Percentiles rank a stretch among this genome's conserved stretches.
phyloP scores from a whole-genome alignment of 2,113 vertebrate species.

The Chionodraco myersi region DNA sequence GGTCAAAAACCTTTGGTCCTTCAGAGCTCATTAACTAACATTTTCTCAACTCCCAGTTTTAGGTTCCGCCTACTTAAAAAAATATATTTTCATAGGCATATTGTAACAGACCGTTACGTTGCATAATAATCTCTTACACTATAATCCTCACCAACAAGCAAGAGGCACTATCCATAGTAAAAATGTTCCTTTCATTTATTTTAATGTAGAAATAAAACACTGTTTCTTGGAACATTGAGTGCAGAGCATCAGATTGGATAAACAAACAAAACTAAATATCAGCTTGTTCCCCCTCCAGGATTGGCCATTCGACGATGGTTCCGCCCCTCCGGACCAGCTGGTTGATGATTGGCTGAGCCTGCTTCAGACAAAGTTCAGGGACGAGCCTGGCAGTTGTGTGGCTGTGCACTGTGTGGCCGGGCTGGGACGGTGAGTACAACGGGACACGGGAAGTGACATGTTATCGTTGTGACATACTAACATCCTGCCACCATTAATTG shows the following conservation, averaged over 20 bases:
- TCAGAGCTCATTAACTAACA: too few relatives aligned
- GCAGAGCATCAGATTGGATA: background rate
- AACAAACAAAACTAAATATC: background rate
- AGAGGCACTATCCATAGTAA: too few relatives aligned
- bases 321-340: constrained; percentile 92
- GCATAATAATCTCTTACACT: too few relatives aligned
- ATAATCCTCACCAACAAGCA: too few relatives aligned
- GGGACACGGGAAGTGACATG: background rate
- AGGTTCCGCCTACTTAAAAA: too few relatives aligned
- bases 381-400: constrained; percentile 93
- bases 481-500: background rate
- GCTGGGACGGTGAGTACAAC: constrained; percentile 87
- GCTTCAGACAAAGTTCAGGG: constrained; percentile 92
- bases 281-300: constrained; percentile 80
- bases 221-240: too few relatives aligned
- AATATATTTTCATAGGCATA: too few relatives aligned
- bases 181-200: too few relatives aligned
- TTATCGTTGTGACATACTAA: background rate
- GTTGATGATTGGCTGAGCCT: constrained; percentile 97
- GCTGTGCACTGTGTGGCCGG: constrained; percentile 97
- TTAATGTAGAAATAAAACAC: too few relatives aligned
- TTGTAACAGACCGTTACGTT: too few relatives aligned
- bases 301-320: constrained; percentile 97
- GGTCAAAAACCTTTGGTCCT: too few relatives aligned
- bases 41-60: too few relatives aligned